Base-by-base conservation (phyloP, 2,888 invertebrate species). In the Meloe dianella region DNA sequence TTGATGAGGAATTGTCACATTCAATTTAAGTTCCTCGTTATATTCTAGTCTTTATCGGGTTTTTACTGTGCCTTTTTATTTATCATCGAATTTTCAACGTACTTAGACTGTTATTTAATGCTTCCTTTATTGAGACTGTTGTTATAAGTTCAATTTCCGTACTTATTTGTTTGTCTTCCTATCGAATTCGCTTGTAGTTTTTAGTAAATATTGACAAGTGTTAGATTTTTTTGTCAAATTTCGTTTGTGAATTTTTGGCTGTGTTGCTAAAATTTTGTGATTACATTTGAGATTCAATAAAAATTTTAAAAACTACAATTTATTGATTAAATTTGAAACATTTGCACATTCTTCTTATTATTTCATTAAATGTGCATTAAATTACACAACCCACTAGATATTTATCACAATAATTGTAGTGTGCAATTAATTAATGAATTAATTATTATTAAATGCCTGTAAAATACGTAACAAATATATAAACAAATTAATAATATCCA, bases 401-500 rank as follows among this genome's bases (percentile, higher is more conserved):
- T 54, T 51, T 54, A 54, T 54, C 54, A 54, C 54, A 54, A 54
- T 51, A 10, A 51, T 22, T 27, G 12, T 47, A 7, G 3, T 47
- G 20, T 54, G 22, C 14, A 24, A 27, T 54, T 12, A 14, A 41
- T 20, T 20, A 9, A 9, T 8, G 20, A 82, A 1, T 77, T 86
- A 87, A 78, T 87, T 86, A 70, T 86, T 84, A 78, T 86, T 87
- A 38, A 87, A 70, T 64, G 88, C 89, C 71, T 90, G 90, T 62
- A 95, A 85, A 74, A 92, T 89, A 67, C 92, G 88, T 65, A 96
- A 86, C 74, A 94, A 91, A 81, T 93, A 89, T 20, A 94, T 78
- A 85, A 96, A 96, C 71, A 95, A 85, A 83, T 95, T 95, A 72
- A 96, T 86, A 67, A 96, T 93, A 78, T 96, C 95, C 85, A 95